Percentiles rank a stretch among this genome's conserved stretches.
phyloP scores from a whole-genome alignment of 35 echinoderm and acorn worm species.

The Ophioderma brevispina region DNA sequence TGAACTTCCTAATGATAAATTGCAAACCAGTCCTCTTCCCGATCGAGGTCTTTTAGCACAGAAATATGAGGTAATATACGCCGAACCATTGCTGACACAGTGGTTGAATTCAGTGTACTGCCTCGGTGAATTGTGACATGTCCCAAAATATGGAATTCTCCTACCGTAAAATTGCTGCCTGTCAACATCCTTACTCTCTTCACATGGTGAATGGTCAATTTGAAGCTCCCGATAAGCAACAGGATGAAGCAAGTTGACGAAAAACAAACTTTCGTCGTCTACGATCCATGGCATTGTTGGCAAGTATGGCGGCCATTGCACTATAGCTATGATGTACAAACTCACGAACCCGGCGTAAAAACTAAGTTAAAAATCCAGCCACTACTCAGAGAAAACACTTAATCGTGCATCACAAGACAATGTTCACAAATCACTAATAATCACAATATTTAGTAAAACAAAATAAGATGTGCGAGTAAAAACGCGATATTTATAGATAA shows the following conservation, averaged over 20 bases:
- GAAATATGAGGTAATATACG: background rate
- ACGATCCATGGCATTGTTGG: background rate
- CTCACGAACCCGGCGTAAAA: background rate
- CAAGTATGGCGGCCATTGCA: background rate
- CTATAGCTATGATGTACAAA: background rate
- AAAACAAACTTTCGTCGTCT: background rate
- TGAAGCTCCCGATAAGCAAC: slow-evolving; percentile 4
- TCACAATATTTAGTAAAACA: background rate
- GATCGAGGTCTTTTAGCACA: slow-evolving; percentile 1
- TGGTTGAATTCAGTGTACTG: background rate
- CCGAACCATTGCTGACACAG: background rate
- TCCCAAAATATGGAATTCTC: no score
- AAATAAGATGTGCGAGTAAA: background rate
- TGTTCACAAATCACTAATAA: no score
- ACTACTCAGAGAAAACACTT: no score
- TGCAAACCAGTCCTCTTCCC: background rate
- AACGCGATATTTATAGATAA: background rate
- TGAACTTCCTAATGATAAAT: background rate
- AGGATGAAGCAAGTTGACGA: background rate
- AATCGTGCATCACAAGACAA: no score
- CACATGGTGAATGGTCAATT: background rate
- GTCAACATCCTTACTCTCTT: no score
- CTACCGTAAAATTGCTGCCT: no score
- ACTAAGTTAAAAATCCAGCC: background rate
- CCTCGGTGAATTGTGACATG: no score